Evolutionary conservation across 2,797 vertebrate genomes (phyloP), one percentile per base, ranked within the genome.

Genomic region (Channallabes apus): DNA sequence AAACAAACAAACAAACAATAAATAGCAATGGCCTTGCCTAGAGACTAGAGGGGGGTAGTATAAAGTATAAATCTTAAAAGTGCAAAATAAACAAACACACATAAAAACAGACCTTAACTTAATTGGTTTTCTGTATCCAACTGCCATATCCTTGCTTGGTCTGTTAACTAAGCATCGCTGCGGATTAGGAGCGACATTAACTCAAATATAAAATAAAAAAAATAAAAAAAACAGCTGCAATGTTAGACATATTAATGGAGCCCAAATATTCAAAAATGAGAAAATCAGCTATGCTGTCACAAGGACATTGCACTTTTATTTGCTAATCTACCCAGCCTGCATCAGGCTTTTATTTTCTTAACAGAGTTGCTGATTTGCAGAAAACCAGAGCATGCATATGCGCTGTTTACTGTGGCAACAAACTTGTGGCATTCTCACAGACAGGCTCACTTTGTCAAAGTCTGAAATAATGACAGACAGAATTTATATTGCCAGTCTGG

Each of bases 311-410:
- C 14, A 61, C 35, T 18, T 6, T 58, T 69, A 71, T 71, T 65
- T 85, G 7, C 76, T 22, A 4, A 24, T 79, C 71, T 59, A 84
- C 68, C 65, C 58, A 86, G 56, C 51, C 41, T 35, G 67, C 59
- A 59, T 61, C 32, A 29, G 72, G 71, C 46, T 84, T 75, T 61
- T 15, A 62, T 82, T 85, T 85, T 38, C 17, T 51, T 61, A 35
- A 59, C 64, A 77, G 41, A 11, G 24, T 73, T 82, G 56, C 82
- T 86, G 41, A 86, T 77, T 85, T 88, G 78, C 38, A 2, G 27
- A 18, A 59, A 84, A 86, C 27, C 38, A 3, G 69, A 71, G 82
- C 73, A 6, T 62, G 75, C n/a, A 64, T 72, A 14, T 15, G 51
- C 32, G 8, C 59, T 82, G 46, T 85, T 82, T 75, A 81, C 59